A percentile compares a stretch with the other conserved stretches of the same genome.
phyloP scores from a whole-genome alignment of 2,888 invertebrate species.

The Acleris holmiana region DNA sequence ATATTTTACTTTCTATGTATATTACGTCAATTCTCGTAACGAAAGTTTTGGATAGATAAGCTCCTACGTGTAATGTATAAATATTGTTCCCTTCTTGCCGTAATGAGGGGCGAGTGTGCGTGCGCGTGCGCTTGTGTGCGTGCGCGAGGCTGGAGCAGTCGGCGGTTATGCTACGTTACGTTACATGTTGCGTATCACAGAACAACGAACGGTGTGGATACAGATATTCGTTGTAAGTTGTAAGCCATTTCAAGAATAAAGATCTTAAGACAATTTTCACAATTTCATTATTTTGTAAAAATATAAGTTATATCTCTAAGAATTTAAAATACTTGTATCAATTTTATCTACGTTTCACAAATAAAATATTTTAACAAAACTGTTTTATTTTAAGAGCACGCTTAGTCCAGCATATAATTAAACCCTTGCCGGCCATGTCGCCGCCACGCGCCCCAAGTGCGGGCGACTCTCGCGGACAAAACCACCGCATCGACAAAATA shows the following conservation, averaged over 20 bases:
- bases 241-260: conserved; percentile 53
- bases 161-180: conserved; percentile 47
- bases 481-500: no score
- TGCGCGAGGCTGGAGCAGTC: conserved; percentile 57
- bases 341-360: conserved; percentile 85
- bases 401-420: not conserved
- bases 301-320: conserved; percentile 79
- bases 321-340: conserved; percentile 84
- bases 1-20: conserved; percentile 68
- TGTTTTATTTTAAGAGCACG: conserved; percentile 43
- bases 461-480: no score
- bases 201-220: conserved; percentile 65
- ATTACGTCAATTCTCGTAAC: conserved; percentile 78
- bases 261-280: conserved; percentile 79
- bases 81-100: conserved; percentile 25
- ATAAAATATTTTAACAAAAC: conserved; percentile 83
- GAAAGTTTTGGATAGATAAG: conserved; percentile 63
- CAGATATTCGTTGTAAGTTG: conserved; percentile 64
- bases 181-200: conserved; percentile 30
- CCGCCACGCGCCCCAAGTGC: no score
- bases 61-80: conserved; percentile 37
- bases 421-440: no score
- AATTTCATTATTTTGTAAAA: conserved; percentile 80
- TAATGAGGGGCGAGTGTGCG: conserved; percentile 7
- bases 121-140: conserved; percentile 43